Evolutionary conservation across 2,888 invertebrate genomes (phyloP).

Genomic region (Encarsia formosa): DNA sequence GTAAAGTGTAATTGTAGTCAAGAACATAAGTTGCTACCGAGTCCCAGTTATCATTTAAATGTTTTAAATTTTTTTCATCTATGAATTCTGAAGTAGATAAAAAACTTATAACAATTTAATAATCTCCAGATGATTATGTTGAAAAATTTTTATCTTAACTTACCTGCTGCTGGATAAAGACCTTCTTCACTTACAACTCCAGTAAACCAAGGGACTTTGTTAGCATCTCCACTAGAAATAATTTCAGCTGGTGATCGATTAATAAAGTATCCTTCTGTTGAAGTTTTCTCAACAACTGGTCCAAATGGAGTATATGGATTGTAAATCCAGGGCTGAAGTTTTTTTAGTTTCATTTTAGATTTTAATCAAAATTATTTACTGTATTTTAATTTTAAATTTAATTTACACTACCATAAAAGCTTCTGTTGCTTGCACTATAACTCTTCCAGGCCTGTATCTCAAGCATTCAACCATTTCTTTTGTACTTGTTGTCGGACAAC

Average conservation of each 20-base stretch:
- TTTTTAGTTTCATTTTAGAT: background rate
- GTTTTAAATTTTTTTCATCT: constrained; percentile 51
- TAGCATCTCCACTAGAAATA: constrained; percentile 58
- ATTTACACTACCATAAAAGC: constrained; percentile 56
- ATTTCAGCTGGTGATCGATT: constrained; percentile 63
- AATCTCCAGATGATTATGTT: background rate
- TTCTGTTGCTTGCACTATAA: constrained; percentile 58
- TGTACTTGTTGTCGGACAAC: constrained; percentile 59
- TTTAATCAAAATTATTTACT: background rate
- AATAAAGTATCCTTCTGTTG: constrained; percentile 62
- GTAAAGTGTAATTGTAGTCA: constrained; percentile 61
- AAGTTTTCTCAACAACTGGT: constrained; percentile 63
- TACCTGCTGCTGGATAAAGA: constrained; percentile 68
- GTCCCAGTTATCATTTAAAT: constrained; percentile 59
- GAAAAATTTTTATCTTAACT: constrained; percentile 20
- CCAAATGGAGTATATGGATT: constrained; percentile 71
- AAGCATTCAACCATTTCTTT: constrained; percentile 63
- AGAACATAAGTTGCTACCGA: constrained; percentile 61
- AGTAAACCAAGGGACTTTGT: constrained; percentile 67
- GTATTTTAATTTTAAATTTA: background rate
- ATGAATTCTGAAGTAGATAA: constrained; percentile 38
- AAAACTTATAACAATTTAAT: constrained; percentile 1
- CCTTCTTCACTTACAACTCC: constrained; percentile 70
- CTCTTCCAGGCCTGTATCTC: constrained; percentile 58
- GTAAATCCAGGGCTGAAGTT: constrained; percentile 56